Conservation (phyloP, 2,797 vertebrate genomes). For the Streptopelia turtur region DNA sequence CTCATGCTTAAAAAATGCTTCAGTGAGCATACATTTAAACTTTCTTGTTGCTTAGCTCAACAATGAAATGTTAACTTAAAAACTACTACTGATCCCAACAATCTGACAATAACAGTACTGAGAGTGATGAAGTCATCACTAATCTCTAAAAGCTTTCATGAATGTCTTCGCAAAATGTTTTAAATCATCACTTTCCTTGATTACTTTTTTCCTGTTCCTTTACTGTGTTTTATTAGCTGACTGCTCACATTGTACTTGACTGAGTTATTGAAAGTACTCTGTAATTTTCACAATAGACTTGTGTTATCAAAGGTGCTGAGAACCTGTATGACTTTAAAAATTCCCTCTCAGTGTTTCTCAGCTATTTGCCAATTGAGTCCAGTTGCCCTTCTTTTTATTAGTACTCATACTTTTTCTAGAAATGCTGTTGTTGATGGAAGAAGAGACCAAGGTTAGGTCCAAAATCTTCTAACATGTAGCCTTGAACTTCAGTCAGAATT, state of each 20-base stretch:
- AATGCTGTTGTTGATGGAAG: neutral
- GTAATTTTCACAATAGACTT: neutral
- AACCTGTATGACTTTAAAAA: neutral
- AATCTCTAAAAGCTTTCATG: neutral
- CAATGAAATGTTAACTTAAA: neutral
- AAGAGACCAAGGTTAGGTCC: neutral
- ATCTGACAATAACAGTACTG: neutral
- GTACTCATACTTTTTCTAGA: neutral
- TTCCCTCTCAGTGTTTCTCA: neutral
- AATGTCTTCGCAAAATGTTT: neutral
- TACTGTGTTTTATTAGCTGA: neutral
- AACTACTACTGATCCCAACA: neutral
- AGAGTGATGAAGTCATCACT: neutral
- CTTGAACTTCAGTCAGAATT: neutral
- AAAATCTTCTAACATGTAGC: neutral
- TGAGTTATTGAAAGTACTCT: neutral
- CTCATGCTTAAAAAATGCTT: neutral
- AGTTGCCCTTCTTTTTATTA: neutral
- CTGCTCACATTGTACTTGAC: neutral
- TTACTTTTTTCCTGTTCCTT: neutral
- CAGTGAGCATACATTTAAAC: neutral
- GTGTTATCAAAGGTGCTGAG: neutral
- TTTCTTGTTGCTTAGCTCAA: neutral
- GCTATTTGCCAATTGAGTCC: neutral
- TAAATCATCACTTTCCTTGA: neutral